Evolutionary conservation across 2,888 invertebrate genomes (phyloP), one percentile per base, ranked within the genome.

Genomic region (Steinernema scapterisci): DNA sequence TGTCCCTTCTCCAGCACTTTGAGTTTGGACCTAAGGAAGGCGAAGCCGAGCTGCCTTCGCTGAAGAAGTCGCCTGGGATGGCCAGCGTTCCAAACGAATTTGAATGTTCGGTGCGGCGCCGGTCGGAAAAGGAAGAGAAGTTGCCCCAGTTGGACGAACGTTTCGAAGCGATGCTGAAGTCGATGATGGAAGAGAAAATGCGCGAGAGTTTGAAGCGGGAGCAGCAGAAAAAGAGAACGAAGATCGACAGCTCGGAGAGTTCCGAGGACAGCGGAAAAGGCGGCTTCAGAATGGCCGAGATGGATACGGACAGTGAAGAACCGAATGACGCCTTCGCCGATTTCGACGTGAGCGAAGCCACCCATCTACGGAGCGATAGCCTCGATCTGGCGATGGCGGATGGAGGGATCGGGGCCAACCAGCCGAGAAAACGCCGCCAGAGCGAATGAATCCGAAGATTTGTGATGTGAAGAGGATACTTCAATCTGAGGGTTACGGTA

Each of bases 1-100:
- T 77, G n/a, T 72, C 78, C 13, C 75, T 85, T n/a, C 27, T 84
- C 13, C 82, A 82, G 51, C 80, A 84, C 38, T 85, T 83, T 76
- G 73, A 77, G 9, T 85, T 85, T 54, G 75, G 76, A 9, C 73
- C 76, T 31, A 75, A 54, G 13, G 70, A 70, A 2, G 75, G 78
- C 73, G 45, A 7, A 74, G 77, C 19, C 19, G 21, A 73, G 16
- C 70, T 75, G 21, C 79, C 79, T 6, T 71, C 70, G 25, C 48
- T 79, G 56, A 73, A 54, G 63, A 75, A 78, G n/a, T 13, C 21
- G 7, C 63, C 80, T 16, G 79, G 79, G 11, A 79, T 79, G 80
- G 74, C 79, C 9, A 31, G 48, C 31, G 75, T 72, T 11, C 79
- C 79, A 6, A 46, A 74, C 11, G 54, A 52, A 56, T 78, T 75